These are phyloP conservation scores for Daboia siamensis DNA, from an alignment of 2,113 vertebrate genomes.

Conservation along the genomic window DNA sequence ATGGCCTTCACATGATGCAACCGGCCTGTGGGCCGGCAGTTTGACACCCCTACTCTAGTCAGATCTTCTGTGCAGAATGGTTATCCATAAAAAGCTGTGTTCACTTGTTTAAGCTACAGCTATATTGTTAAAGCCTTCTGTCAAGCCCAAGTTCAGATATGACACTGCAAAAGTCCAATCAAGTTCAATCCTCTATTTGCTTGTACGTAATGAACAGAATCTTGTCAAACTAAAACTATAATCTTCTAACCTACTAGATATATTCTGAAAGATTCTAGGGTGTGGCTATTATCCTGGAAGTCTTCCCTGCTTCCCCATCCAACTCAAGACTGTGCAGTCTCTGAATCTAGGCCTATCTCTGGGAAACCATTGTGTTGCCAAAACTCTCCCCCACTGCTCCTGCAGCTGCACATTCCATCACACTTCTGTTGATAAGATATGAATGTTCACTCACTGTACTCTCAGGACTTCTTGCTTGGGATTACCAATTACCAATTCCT, in stretches of 20 bases:
- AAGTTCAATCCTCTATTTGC: too few relatives aligned
- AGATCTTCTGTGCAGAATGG: not conserved
- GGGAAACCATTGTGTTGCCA: not conserved
- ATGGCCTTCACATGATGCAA: too few relatives aligned
- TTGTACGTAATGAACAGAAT: too few relatives aligned
- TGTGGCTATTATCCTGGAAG: not conserved
- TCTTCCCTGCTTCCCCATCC: not conserved
- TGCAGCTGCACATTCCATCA: not conserved
- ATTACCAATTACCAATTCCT: not conserved
- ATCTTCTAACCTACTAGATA: too few relatives aligned
- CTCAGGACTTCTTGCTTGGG: not conserved
- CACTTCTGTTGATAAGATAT: fast-evolving
- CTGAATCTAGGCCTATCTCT: not conserved
- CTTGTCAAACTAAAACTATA: too few relatives aligned
- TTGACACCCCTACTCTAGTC: too few relatives aligned
- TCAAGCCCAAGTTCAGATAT: too few relatives aligned
- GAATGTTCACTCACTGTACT: not conserved
- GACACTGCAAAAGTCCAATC: too few relatives aligned
- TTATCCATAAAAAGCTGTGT: not conserved
- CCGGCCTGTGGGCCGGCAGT: too few relatives aligned
- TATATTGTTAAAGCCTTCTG: fast-evolving
- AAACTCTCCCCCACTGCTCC: not conserved
- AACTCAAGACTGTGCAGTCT: not conserved
- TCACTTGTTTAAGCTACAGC: not conserved
- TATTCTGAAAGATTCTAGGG: too few relatives aligned